These are phyloP conservation scores for Apis florea DNA, from an alignment of 1,140 invertebrate genomes.

Conservation along the genomic window DNA sequence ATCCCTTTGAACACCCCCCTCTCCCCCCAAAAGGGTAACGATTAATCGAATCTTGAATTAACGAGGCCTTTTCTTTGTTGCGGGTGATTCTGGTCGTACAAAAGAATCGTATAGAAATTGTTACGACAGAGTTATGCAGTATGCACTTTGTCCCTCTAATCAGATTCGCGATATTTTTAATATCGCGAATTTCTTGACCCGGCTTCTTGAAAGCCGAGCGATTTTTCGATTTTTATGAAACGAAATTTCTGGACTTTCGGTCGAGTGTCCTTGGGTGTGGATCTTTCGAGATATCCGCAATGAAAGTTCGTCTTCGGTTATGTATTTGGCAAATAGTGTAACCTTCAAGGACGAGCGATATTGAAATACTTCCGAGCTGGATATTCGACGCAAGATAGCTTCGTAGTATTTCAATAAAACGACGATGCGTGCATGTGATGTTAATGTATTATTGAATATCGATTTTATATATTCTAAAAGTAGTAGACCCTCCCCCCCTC, in stretches of 20 bases:
- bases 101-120: too few species aligned
- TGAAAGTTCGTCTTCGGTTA: slow-evolving; percentile 1
- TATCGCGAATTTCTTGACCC: not conserved
- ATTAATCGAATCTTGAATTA: too few species aligned
- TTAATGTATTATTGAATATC: not conserved
- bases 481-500: too few species aligned
- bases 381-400: not conserved
- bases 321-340: slow-evolving; percentile 17
- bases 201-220: too few species aligned
- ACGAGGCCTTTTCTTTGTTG: too few species aligned
- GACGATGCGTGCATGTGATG: not conserved
- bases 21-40: too few species aligned
- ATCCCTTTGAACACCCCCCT: too few species aligned
- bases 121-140: too few species aligned
- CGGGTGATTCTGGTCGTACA: too few species aligned
- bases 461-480: not conserved
- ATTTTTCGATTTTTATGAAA: not conserved
- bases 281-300: slow-evolving; percentile 9
- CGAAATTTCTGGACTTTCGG: not conserved
- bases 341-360: not conserved
- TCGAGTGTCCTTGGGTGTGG: not conserved
- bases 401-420: not conserved
- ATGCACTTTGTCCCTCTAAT: too few species aligned
- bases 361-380: slow-evolving; percentile 8
- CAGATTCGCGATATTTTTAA: not conserved